Evolutionary conservation across 2,113 vertebrate species (phyloP).

Genomic region (Lasiurus cinereus): DNA sequence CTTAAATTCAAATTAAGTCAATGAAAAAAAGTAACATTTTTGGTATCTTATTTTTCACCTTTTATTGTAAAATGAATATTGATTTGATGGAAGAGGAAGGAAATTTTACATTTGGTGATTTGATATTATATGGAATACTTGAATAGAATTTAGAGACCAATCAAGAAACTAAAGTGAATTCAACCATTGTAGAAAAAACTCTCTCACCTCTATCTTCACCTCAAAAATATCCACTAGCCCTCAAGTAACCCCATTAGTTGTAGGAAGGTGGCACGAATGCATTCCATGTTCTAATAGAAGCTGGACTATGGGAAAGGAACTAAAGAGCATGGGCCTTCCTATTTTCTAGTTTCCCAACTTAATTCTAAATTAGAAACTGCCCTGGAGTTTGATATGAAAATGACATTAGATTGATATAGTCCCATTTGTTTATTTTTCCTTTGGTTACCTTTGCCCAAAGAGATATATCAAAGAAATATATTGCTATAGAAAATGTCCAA

Average conservation of each 20-base stretch:
- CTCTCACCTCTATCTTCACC: background rate
- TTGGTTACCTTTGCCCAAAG: background rate
- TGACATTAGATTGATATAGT: conserved; percentile 4
- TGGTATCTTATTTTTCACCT: background rate
- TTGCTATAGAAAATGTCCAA: background rate
- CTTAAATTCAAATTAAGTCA: background rate
- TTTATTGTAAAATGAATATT: background rate
- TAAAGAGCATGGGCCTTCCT: background rate
- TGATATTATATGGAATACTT: background rate
- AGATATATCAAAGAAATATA: background rate
- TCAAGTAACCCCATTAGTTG: background rate
- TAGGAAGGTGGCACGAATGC: background rate
- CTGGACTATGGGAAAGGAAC: background rate
- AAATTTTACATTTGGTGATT: background rate
- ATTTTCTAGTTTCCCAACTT: conserved; percentile 31
- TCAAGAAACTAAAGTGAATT: background rate
- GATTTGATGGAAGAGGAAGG: background rate
- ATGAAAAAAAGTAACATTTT: background rate
- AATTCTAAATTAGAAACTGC: conserved; percentile 51
- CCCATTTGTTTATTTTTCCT: background rate
- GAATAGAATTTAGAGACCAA: background rate
- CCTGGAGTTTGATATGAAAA: background rate
- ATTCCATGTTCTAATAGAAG: background rate
- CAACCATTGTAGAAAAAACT: background rate
- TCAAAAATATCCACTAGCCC: background rate